phyloP scores from a whole-genome alignment of 2,113 vertebrate genomes.

The zebrafish (Danio rerio) region DNA sequence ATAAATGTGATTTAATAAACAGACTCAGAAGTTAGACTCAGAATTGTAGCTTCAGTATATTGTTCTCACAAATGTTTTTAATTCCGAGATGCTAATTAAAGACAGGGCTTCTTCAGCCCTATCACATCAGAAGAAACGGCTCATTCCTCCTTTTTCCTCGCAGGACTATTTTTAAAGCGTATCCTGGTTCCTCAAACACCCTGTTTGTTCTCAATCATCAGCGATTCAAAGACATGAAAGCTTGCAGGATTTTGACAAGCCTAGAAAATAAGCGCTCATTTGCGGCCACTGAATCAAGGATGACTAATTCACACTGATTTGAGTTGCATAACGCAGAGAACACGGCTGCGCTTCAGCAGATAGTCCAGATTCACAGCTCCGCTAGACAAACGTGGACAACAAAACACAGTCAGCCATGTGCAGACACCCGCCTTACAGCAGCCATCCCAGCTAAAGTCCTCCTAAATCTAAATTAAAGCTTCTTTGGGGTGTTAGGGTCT shows the following conservation, averaged over 20 bases:
- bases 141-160: not conserved
- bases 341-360: not conserved
- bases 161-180: slow-evolving; percentile 4
- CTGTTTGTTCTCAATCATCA: slow-evolving; percentile 20
- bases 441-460: too few relatives aligned
- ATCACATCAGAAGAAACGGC: slow-evolving; percentile 6
- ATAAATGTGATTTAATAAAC: too few relatives aligned
- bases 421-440: too few relatives aligned
- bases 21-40: too few relatives aligned
- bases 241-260: slow-evolving; percentile 28
- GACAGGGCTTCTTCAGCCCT: not conserved
- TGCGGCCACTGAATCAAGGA: slow-evolving; percentile 10
- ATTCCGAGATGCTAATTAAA: not conserved
- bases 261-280: slow-evolving; percentile 32
- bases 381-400: not conserved
- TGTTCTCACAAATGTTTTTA: not conserved
- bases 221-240: not conserved
- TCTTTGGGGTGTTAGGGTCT: too few relatives aligned
- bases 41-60: not conserved
- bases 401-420: not conserved
- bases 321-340: slow-evolving; percentile 14
- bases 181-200: slow-evolving; percentile 2
- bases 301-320: slow-evolving; percentile 36
- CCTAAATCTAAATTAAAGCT: too few relatives aligned
- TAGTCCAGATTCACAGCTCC: slow-evolving; percentile 1